Conservation (phyloP, 2,797 vertebrate genomes). For the Rhinoraja longicauda region DNA sequence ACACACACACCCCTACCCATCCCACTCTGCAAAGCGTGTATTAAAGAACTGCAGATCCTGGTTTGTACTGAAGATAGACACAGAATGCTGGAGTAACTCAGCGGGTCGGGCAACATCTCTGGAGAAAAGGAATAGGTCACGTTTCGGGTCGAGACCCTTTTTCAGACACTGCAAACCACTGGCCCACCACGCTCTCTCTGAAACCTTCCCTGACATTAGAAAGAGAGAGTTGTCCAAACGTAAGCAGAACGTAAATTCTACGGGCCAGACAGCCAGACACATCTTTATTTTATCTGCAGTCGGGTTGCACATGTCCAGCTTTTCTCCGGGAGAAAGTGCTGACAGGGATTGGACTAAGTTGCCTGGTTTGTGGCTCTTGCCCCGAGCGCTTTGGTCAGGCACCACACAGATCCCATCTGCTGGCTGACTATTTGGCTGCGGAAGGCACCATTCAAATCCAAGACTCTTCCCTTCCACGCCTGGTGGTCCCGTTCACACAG, state of each 20-base stretch:
- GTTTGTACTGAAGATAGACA: too few species aligned
- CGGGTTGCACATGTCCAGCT: neutral
- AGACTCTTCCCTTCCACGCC: neutral
- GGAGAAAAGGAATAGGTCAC: too few species aligned
- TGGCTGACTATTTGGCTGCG: neutral
- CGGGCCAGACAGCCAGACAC: neutral
- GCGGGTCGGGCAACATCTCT: too few species aligned
- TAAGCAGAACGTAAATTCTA: too few species aligned
- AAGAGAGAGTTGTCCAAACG: neutral
- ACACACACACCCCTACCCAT: too few species aligned
- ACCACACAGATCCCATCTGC: neutral
- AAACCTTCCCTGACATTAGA: neutral
- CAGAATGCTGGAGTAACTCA: too few species aligned
- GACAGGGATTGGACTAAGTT: neutral
- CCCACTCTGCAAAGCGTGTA: too few species aligned
- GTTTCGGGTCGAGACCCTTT: too few species aligned
- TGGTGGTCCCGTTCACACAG: neutral
- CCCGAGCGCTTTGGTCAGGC: neutral
- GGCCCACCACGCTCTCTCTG: neutral
- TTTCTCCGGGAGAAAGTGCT: neutral
- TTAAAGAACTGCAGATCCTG: too few species aligned
- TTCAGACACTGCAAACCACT: neutral
- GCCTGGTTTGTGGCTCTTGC: too few species aligned
- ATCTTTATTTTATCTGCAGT: neutral
- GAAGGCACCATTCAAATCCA: neutral